Evolutionary conservation across 2,888 invertebrate species (phyloP), one percentile per base, ranked within the genome.

Genomic region (Carpatolechia fugitivella): DNA sequence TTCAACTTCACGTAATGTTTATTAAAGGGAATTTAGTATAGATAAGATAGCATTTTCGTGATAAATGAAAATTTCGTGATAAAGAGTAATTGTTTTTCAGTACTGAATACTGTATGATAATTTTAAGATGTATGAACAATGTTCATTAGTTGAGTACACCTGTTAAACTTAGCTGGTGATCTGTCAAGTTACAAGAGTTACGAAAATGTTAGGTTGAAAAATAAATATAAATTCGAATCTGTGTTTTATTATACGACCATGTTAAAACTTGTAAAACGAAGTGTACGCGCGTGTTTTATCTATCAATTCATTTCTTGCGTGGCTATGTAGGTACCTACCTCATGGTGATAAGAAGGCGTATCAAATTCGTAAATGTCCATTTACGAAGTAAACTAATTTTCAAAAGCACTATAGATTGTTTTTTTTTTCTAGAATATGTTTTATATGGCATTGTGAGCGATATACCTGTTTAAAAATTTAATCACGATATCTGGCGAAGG

Each of bases 41-140:
- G 59, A 71, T 85, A 86, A 85, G 82, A 84, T 86, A 87, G 83
- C 82, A 80, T 85, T 87, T 86, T 85, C 82, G 89, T 89, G 89
- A 90, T 90, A 89, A 83, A 83, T 76, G 76, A 80, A 84, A 85
- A 85, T 82, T 86, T 85, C 86, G 89, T 89, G 88, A 89, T 90
- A 88, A 79, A 78, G 71, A 82, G 75, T 82, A 79, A 82, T 83
- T 85, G 57, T 83, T 85, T n/a, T 84, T 85, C 82, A 76, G 81
- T 89, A 88, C 85, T 86, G 89, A 88, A 49, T 50, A 50, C 76
- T 84, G 85, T 88, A 80, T 82, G 76, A 76, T 85, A 80, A 81
- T 80, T 81, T 77, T 87, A 88, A 85, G 85, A 77, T 69, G 84
- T 89, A 87, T 89, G 89, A 87, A 90, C 88, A 82, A 85, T 87